Evolutionary conservation across 2,797 vertebrate species (phyloP).

Genomic region (Chiroxiphia lanceolata): DNA sequence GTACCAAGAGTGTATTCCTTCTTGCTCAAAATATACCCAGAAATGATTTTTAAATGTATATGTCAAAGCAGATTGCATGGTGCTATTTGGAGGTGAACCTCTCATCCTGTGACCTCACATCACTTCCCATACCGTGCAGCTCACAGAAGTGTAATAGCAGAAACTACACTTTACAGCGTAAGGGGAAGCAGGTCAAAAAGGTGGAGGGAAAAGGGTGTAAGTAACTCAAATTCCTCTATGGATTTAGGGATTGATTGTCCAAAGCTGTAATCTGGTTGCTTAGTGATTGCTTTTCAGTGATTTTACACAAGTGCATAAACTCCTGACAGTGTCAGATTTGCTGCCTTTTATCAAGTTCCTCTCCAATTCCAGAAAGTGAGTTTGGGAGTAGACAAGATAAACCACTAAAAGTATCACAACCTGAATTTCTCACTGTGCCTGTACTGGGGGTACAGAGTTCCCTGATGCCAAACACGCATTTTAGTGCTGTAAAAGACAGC

Average conservation of each 20-base stretch:
- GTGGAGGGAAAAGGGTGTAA: not conserved
- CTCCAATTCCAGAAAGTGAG: not conserved
- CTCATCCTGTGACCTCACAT: slow-evolving; percentile 32
- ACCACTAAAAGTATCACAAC: not conserved
- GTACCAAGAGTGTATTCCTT: not conserved
- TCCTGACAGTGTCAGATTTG: not conserved
- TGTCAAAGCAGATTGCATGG: slow-evolving; percentile 13
- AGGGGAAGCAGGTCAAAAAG: slow-evolving; percentile 36
- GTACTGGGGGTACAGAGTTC: not conserved
- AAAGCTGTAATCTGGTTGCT: slow-evolving; percentile 25
- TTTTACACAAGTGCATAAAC: slow-evolving; percentile 35
- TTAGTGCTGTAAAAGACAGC: slow-evolving; percentile 10
- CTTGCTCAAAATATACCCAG: not conserved
- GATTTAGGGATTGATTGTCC: slow-evolving; percentile 30
- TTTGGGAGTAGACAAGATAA: not conserved
- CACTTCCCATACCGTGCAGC: not conserved
- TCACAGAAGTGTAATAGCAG: slow-evolving; percentile 29
- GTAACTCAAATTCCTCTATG: slow-evolving; percentile 28
- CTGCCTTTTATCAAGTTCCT: slow-evolving; percentile 12
- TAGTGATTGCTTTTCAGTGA: slow-evolving; percentile 43
- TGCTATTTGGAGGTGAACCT: slow-evolving; percentile 8
- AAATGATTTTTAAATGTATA: slow-evolving; percentile 22
- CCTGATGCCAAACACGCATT: not conserved
- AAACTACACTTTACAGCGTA: not conserved
- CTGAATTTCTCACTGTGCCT: not conserved